Evolutionary conservation across 2,888 invertebrate genomes (phyloP).

Genomic region (Anticlea derivata): DNA sequence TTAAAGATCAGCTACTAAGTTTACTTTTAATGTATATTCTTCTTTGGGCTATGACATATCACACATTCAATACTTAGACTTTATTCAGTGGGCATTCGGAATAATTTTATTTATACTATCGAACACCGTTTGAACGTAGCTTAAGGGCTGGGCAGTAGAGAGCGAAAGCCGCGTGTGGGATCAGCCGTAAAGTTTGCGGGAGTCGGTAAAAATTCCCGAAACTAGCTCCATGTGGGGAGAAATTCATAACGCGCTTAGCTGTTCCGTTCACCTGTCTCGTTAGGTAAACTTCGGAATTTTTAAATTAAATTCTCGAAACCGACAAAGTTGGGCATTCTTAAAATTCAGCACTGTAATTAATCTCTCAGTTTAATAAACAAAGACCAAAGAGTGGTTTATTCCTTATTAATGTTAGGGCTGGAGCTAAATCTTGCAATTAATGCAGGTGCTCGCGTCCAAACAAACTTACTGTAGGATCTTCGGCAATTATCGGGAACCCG

Average conservation of each 20-base stretch:
- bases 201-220: constrained; percentile 74
- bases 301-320: constrained; percentile 80
- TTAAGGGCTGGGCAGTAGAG: constrained; percentile 33
- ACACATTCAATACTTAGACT: too few relatives aligned
- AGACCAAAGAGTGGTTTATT: constrained; percentile 66
- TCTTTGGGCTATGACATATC: too few relatives aligned
- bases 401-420: constrained; percentile 75
- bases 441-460: constrained; percentile 70
- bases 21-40: too few relatives aligned
- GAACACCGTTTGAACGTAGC: too few relatives aligned
- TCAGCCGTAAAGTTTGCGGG: constrained; percentile 70
- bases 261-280: constrained; percentile 81
- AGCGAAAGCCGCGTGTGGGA: constrained; percentile 55
- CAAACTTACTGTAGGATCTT: constrained; percentile 62
- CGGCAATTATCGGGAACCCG: constrained; percentile 70
- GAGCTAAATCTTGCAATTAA: constrained; percentile 78
- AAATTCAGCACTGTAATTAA: constrained; percentile 71
- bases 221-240: constrained; percentile 68
- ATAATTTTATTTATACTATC: too few relatives aligned
- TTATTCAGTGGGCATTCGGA: too few relatives aligned
- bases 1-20: too few relatives aligned
- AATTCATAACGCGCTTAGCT: constrained; percentile 82
- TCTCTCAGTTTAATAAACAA: constrained; percentile 73
- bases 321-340: constrained; percentile 79
- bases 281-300: constrained; percentile 82